Base-by-base conservation (phyloP, 2,113 vertebrate genomes). In the Rousettus leschenaultii region DNA sequence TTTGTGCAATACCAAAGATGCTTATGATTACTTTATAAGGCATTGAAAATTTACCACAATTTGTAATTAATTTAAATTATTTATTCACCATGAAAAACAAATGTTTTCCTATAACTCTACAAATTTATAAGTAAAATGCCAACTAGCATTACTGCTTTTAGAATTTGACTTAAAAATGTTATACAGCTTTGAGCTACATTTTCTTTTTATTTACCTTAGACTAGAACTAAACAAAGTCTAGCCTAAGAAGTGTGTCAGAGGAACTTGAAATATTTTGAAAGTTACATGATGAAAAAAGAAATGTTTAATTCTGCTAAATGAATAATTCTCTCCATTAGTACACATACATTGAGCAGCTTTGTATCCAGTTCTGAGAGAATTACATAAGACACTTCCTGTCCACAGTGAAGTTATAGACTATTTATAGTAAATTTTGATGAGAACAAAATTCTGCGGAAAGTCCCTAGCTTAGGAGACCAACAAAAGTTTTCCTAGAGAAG, bases 101-200 rank as follows among this genome's bases (percentile, higher is more conserved):
- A 30, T 65, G 3, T 77, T 94, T 92, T 90, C 24, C 13, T 51
- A 14, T 51, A 90, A 78, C 21, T 90, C 61, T 84, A 35, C 55
- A 77, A n/a, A 83, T 92, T 89, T 53, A 9, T 95, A 80, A 96
- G 21, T 63, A 93, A 86, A 85, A 74, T 89, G 43, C 18, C 71
- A 74, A 40, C 30, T 51, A 78, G 57, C 48, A 87, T 90, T 55
- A 90, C 19, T 84, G 55, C 55, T 94, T 95, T 59, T 86, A 88
- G 45, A 73, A 83, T 86, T 86, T 86, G 30, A 86, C n/a, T 71
- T 91, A 57, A 88, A 59, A 63, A 12, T 79, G 38, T 57, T 78
- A 43, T 43, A 40, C 61, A 91, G 51, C 26, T 95, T 86, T 68
- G 16, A 77, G 33, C 86, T 94, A 86, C 15, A 59, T 94, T 97